Base-by-base conservation (phyloP, 2,113 vertebrate species). In the Eulacestoma nigropectus region DNA sequence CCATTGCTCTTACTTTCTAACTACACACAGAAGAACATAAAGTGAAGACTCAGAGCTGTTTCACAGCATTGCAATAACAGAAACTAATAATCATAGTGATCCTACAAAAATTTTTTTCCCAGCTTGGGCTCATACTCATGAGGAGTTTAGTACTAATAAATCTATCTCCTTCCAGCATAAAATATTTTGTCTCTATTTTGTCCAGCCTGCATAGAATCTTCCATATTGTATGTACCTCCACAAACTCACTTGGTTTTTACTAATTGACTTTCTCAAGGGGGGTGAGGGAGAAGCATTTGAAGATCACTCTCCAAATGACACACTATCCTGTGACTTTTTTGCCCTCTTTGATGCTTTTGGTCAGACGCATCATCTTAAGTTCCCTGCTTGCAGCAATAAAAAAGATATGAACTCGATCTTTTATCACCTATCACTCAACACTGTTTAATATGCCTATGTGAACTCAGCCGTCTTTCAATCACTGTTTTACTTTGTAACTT, bases 341-440 rank as follows among this genome's bases (percentile, higher is more conserved):
- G 50, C 9, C 49, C 49, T 87, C 46, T 73, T 90, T 80, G 56
- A 67, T 75, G 39, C 27, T 68, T 89, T 93, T 67, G 59, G 82
- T 77, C 57, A 72, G 41, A 81, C 23, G 95, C 83, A 62, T 59
- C 47, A 60, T 53, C 37, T 72, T 72, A 79, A 80, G 13, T 67
- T 75, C 63, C 74, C 84, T 95, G 37, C 76, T 89, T 74, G 49
- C 32, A 91, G 67, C 33, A 49, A 52, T 27, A 80, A 62, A 95
- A 96, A 88, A 16, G 20, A 87, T 56, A 55, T 32, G 73, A 95
- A 85, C 78, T 52, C 72, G 81, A 44, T 79, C 67, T 88, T 83
- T 94, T 93, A 84, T 69, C 23, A 3, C 60, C 50, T 92, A 25
- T 96, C 97, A 94, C 32, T 97, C 95, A 88, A 35, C 92, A 84